These are phyloP conservation scores for Malachius bipustulatus DNA, from an alignment of 2,888 invertebrate species.

Conservation along the genomic window DNA sequence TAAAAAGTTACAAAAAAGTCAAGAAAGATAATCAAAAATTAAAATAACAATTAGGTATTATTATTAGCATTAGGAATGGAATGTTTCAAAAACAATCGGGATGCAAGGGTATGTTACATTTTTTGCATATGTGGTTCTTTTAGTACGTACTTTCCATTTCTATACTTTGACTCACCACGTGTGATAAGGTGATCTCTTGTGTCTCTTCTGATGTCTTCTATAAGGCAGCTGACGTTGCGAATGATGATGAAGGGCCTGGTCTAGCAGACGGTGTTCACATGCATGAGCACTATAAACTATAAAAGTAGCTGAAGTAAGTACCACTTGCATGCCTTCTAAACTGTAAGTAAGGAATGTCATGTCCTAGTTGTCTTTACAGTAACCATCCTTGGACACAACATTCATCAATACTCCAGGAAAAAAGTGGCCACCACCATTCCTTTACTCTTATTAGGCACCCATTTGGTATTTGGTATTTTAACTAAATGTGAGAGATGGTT, in stretches of 20 bases:
- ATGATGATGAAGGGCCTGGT: conserved; percentile 1
- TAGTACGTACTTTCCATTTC: no score
- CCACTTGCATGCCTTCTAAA: background rate
- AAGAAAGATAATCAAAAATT: no score
- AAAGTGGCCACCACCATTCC: conserved; percentile 3
- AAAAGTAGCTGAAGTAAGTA: background rate
- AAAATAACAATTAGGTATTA: no score
- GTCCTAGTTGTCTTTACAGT: background rate
- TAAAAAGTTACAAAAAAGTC: no score
- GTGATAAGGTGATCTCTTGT: conserved; percentile 3
- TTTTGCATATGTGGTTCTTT: background rate
- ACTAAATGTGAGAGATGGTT: no score
- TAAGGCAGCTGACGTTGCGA: background rate
- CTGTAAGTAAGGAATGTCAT: background rate
- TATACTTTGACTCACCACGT: conserved; percentile 2
- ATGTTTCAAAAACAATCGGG: background rate
- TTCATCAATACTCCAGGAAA: background rate
- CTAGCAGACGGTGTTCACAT: background rate
- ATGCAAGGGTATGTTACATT: conserved; percentile 2
- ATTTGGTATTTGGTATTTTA: no score
- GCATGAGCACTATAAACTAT: conserved; percentile 3
- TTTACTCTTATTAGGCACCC: background rate
- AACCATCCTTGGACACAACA: conserved; percentile 1
- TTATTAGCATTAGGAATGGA: conserved; percentile 1
- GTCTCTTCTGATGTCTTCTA: background rate